Percentiles rank a stretch among this genome's conserved stretches.
Conservation (phyloP, 2,113 vertebrate species). For the Cyprinus carpio region DNA sequence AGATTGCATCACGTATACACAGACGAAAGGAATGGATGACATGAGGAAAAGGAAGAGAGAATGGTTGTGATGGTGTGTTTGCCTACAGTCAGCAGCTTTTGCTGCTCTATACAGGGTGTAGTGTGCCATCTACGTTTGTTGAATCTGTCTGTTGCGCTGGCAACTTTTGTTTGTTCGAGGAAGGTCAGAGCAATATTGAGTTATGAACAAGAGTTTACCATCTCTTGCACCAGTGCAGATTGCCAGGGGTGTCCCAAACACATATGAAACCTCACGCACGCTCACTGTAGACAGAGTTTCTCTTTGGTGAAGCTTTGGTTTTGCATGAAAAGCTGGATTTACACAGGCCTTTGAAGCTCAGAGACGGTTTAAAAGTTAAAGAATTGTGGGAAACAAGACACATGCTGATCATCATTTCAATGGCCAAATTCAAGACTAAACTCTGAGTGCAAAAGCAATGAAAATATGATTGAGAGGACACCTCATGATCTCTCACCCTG, state of each 20-base stretch:
- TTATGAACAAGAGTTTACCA: not conserved
- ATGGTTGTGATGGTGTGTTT: not conserved
- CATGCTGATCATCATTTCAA: not conserved
- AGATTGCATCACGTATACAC: not conserved
- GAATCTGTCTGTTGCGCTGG: not conserved
- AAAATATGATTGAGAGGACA: not conserved
- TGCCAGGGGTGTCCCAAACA: not conserved
- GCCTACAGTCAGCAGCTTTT: constrained; percentile 27
- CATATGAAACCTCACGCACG: not conserved
- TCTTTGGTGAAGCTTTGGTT: not conserved
- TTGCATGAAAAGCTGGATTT: not conserved
- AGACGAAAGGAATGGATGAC: not conserved
- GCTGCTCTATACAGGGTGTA: not conserved
- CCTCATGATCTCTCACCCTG: not conserved
- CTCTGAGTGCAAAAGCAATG: not conserved
- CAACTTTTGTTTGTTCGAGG: constrained; percentile 23
- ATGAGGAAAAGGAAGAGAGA: not conserved
- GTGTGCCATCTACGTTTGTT: not conserved
- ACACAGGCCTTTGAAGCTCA: not conserved
- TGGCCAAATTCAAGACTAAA: not conserved
- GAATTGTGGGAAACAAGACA: not conserved
- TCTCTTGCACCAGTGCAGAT: not conserved
- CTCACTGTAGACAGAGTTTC: not conserved
- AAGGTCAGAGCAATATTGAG: constrained; percentile 38
- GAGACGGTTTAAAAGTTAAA: not conserved